Base-by-base conservation (phyloP, 1,140 invertebrate species). In the Hetaerina americana region DNA sequence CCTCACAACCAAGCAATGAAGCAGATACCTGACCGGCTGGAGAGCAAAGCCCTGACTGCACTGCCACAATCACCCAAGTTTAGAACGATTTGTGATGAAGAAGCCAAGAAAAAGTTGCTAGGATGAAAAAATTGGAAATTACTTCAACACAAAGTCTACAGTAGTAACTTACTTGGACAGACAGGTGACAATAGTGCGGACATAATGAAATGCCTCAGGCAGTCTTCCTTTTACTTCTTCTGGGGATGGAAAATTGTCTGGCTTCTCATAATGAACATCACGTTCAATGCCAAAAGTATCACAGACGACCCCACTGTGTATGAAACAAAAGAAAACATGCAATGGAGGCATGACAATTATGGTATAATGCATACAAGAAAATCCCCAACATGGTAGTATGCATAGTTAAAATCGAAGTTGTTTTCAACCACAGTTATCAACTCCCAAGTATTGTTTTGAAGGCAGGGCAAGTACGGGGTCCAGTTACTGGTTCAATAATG, bases 231-330 rank as follows among this genome's bases (percentile, higher is more conserved):
- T 75, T 5, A 80, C 66, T 40, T 72, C 22, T 18, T 74, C 72
- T 5, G 69, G 2, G 10, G 71, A 40, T 5, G 75, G 69, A 15
- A 68, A 12, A 18, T 76, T 72, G 29, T 76, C 40, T 25, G 71
- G n/a, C 68, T 73, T 72, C 24, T 76, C 72, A 25, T 73, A 78
- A 5, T 69, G 15, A 68, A 79, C 77, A n/a, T 40, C 68, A 71
- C 72, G 78, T 5, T 77, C 72, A 57, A 79, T 77, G 66, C 75
- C 74, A 18, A 76, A 66, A 15, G 71, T 40, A 66, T 75, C 71
- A 5, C 75, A 73, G 15, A 76, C 73, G 57, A 77, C 70, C 22
- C 79, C 80, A 73, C 80, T 80, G 22, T n/a, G n/a, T n/a, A n/a
- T n/a, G n/a, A n/a, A n/a, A n/a, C n/a, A n/a, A n/a, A n/a, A n/a